Base-by-base conservation (phyloP, 2,797 vertebrate genomes). In the Notoglanidium macrostoma region DNA sequence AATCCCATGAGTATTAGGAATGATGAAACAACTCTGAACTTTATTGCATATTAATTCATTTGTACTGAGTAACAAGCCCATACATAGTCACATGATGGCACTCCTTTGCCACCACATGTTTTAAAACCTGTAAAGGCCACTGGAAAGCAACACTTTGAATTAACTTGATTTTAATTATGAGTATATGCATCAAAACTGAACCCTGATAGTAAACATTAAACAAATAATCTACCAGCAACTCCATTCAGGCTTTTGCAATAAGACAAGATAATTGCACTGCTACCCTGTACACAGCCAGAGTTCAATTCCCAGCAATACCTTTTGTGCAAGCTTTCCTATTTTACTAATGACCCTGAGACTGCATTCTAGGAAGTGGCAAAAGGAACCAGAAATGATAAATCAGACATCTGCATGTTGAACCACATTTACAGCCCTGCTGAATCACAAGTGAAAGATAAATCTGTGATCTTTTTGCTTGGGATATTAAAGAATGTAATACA, bases 331-430 rank as follows among this genome's bases (percentile, higher is more conserved):
- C n/a, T 1, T 57, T 72, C 54, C 32, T 55, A 19, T 70, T 46
- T 70, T 78, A 40, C 32, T 86, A 40, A 79, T 21, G 67, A 55
- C 35, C 46, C 3, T 59, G 2, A 57, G 23, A 63, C 63, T 65
- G 9, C n/a, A 61, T 44, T 49, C 19, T 1, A 21, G n/a, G 32
- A 85, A 54, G n/a, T 67, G 19, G 10, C 32, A 57, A 65, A 46
- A 49, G 51, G 84, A 76, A 76, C 46, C 29, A 68, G 49, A 79
- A 81, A 81, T 23, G 54, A 55, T 49, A 46, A 80, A 46, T 86
- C 79, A 72, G 65, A 49, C 1, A 5, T 44, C 32, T 21, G 61
- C 59, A 85, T 54, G 19, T 40, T 65, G 44, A 19, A 67, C 19
- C 35, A 51, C 40, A 46, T 65, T 23, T 63, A 78, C 17, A 40